Evolutionary conservation across 2,797 vertebrate genomes (phyloP), one percentile per base, ranked within the genome.

Genomic region (Danio albolineatus): DNA sequence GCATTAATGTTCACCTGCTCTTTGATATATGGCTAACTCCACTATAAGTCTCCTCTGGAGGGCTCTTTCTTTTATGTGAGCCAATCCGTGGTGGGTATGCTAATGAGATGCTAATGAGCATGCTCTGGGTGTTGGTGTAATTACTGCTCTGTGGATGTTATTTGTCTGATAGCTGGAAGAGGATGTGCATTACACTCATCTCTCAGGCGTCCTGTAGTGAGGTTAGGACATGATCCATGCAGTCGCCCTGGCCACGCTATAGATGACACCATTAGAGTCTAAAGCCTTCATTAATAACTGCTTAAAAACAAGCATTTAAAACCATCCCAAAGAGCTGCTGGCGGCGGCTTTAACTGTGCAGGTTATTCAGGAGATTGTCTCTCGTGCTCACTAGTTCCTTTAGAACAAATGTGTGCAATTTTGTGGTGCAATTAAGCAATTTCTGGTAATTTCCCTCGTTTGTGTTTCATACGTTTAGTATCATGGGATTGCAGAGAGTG

Each of bases 171-270:
- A 49, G 72, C 64, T 48, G 57, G 64, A 79, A 56, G 39, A 74
- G 75, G 49, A 48, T 0, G 54, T 13, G 13, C 75, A 82, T 78
- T 83, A 62, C 43, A 43, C 36, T 60, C 62, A 83, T 79, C 78
- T 76, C 51, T 65, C 44, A 59, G 28, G 13, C 43, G 59, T 83
- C 82, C 76, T 76, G 59, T 69, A 51, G 77, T 49, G 57, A 65
- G 60, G 65, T 74, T 69, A 65, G 41, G 43, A 76, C 65, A 65
- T 83, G 82, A 83, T 79, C 41, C 72, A 79, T 60, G 64, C 51
- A 43, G 36, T 49, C 19, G 39, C 49, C 38, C 21, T 28, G 36
- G 65, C 56, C 64, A 21, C 17, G 44, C 66, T 28, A 49, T 19
- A 16, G 65, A 70, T 41, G 54, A 78, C 36, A 70, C 46, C 44